These are phyloP conservation scores for Ostrea edulis DNA, from an alignment of 1,140 invertebrate species.

Conservation along the genomic window DNA sequence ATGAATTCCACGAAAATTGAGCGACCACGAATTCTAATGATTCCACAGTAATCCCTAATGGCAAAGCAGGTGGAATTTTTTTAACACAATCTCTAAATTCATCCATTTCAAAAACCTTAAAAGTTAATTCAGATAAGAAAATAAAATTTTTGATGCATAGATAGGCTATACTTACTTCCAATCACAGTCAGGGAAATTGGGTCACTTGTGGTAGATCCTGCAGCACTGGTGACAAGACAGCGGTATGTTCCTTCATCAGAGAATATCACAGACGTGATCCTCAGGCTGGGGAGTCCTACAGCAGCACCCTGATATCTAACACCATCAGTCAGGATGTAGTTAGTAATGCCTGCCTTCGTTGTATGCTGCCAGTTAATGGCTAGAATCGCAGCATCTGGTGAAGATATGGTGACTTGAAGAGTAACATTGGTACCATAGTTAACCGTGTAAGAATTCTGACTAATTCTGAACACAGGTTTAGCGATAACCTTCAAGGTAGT, in stretches of 20 bases:
- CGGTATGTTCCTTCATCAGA: constrained; percentile 50
- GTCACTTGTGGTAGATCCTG: constrained; percentile 43
- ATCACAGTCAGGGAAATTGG: constrained; percentile 35
- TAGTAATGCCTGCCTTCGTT: background rate
- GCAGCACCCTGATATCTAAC: constrained; percentile 44
- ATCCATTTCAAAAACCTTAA: background rate
- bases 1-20: too few relatives aligned
- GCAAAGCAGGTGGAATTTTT: background rate
- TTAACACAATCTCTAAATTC: background rate
- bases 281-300: constrained; percentile 43
- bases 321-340: constrained; percentile 29
- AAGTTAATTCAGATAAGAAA: background rate
- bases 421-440: constrained; percentile 31
- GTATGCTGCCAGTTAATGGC: constrained; percentile 15
- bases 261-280: background rate
- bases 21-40: too few relatives aligned
- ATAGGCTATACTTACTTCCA: constrained; percentile 45
- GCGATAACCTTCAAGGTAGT: constrained; percentile 27
- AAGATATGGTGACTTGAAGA: constrained; percentile 18
- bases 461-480: background rate
- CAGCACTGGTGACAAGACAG: constrained; percentile 46
- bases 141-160: background rate
- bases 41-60: too few relatives aligned
- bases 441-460: constrained; percentile 12
- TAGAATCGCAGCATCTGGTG: background rate